Percentiles rank a stretch among this genome's conserved stretches.
phyloP scores from a whole-genome alignment of 2,888 invertebrate genomes.

The Gari tellinella region DNA sequence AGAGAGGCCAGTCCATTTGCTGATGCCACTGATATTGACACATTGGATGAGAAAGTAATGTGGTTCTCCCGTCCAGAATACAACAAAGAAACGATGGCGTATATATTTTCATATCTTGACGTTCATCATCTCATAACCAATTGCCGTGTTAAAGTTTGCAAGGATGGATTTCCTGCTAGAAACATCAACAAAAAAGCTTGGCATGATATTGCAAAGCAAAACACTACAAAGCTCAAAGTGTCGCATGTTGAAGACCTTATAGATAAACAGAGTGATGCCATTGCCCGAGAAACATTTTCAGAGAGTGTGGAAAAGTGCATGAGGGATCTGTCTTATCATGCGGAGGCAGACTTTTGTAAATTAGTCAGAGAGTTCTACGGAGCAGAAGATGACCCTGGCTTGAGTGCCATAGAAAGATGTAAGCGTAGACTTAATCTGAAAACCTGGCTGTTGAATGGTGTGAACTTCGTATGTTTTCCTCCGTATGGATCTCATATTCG shows the following conservation, averaged over 20 bases:
- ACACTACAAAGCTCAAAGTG: slow-evolving; percentile 22
- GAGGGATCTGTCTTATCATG: slow-evolving; percentile 5
- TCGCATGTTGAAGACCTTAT: slow-evolving; percentile 37
- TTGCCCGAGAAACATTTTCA: slow-evolving; percentile 32
- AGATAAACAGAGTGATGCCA: slow-evolving; percentile 40
- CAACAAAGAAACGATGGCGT: slow-evolving; percentile 17
- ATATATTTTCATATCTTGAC: slow-evolving; percentile 36
- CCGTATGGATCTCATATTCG: slow-evolving; percentile 26
- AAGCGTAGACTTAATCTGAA: slow-evolving; percentile 11
- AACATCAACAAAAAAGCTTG: slow-evolving; percentile 31
- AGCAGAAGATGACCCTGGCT: slow-evolving; percentile 42
- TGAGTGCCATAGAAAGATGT: slow-evolving; percentile 11
- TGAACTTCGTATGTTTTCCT: slow-evolving; percentile 6
- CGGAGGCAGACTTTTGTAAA: slow-evolving; percentile 38
- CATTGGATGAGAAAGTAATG: neutral
- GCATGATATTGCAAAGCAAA: slow-evolving; percentile 32
- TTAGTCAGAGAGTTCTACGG: slow-evolving; percentile 36
- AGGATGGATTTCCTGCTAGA: slow-evolving; percentile 24
- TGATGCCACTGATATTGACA: slow-evolving; percentile 4
- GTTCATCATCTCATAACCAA: slow-evolving; percentile 35
- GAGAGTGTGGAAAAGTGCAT: slow-evolving; percentile 29
- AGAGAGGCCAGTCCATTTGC: slow-evolving; percentile 15
- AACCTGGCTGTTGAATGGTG: slow-evolving; percentile 16
- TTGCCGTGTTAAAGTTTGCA: slow-evolving; percentile 33
- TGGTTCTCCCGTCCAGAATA: slow-evolving; percentile 41